These are phyloP conservation scores for Pelodiscus sinensis DNA, from an alignment of 2,113 vertebrate species.

Conservation along the genomic window DNA sequence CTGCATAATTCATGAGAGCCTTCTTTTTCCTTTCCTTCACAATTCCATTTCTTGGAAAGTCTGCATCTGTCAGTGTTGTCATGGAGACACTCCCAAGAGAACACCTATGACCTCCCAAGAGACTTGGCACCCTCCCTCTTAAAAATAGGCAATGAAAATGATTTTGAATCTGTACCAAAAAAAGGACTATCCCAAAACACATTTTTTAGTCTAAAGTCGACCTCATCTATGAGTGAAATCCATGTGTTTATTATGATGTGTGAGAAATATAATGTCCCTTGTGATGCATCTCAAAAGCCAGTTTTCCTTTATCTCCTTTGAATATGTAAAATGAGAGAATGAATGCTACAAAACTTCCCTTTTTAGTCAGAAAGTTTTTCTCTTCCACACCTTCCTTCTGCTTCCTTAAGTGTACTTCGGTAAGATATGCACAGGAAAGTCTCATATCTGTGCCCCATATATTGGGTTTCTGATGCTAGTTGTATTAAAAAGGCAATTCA, in stretches of 20 bases:
- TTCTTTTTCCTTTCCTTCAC: slow-evolving; percentile 25
- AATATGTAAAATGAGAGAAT: neutral
- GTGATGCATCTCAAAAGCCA: neutral
- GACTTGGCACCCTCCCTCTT: slow-evolving; percentile 29
- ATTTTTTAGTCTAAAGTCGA: slow-evolving; percentile 32
- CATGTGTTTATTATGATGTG: neutral
- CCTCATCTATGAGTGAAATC: neutral
- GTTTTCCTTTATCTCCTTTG: neutral
- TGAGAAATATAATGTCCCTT: neutral
- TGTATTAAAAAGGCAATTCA: neutral
- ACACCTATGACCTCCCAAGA: slow-evolving; percentile 29
- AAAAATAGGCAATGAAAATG: neutral
- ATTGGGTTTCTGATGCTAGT: neutral
- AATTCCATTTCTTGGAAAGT: slow-evolving; percentile 32
- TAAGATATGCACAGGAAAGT: neutral
- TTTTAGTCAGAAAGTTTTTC: neutral
- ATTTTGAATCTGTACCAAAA: neutral
- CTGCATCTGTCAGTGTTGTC: slow-evolving; percentile 50
- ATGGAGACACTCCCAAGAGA: slow-evolving; percentile 34
- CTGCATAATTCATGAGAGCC: slow-evolving; percentile 1
- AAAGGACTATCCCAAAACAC: neutral
- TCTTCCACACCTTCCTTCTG: neutral
- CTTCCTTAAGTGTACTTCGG: neutral
- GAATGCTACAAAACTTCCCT: neutral
- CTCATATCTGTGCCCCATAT: neutral